Evolutionary conservation across 2,797 vertebrate genomes (phyloP).

Genomic region (Sebastes matsubarae): DNA sequence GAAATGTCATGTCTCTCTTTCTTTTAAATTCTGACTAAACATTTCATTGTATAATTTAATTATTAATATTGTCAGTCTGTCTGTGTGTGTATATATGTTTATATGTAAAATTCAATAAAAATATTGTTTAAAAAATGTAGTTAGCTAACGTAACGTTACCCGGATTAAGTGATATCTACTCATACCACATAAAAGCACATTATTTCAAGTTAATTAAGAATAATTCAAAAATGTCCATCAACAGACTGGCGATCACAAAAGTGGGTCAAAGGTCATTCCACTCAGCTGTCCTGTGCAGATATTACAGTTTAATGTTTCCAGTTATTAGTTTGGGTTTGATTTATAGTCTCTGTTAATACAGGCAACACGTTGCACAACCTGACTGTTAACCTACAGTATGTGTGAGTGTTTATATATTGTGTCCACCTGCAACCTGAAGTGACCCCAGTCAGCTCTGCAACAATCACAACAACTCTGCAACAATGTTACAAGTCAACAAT

Average conservation of each 20-base stretch:
- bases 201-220: not conserved
- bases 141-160: not conserved
- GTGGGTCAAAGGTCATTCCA: constrained; percentile 58
- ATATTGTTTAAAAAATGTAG: not conserved
- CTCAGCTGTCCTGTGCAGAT: not conserved
- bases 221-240: not conserved
- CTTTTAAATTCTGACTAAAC: no score
- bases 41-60: no score
- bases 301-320: not conserved
- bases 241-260: not conserved
- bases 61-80: no score
- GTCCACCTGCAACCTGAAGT: not conserved
- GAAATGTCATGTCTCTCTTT: no score
- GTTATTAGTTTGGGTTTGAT: rapidly evolving
- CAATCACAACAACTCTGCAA: not conserved
- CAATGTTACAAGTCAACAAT: rapidly evolving
- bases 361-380: rapidly evolving
- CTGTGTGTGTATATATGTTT: no score
- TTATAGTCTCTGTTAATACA: rapidly evolving
- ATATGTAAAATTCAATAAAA: no score
- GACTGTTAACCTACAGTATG: rapidly evolving
- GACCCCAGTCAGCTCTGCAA: not conserved
- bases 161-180: not conserved
- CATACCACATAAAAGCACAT: not conserved
- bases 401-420: not conserved